These are phyloP conservation scores for Meliscaeva auricollis DNA, from an alignment of 2,888 invertebrate genomes.

Conservation along the genomic window DNA sequence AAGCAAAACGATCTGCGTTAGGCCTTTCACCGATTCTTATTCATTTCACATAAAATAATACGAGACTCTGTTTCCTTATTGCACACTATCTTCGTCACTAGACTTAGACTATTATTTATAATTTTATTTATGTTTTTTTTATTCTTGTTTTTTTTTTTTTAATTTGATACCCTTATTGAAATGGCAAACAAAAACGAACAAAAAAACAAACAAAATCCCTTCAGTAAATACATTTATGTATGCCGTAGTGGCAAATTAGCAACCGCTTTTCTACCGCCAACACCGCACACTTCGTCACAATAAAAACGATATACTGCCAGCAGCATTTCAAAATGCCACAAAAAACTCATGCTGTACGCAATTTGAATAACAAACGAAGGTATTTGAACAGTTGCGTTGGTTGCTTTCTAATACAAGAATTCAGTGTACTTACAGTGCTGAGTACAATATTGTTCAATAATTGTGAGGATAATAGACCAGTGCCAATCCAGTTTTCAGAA, in stretches of 20 bases:
- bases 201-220: slow-evolving; percentile 33
- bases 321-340: slow-evolving; percentile 47
- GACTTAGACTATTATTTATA: not conserved
- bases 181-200: slow-evolving; percentile 26
- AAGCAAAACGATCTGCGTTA: slow-evolving; percentile 11
- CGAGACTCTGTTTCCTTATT: slow-evolving; percentile 57
- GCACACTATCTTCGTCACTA: slow-evolving; percentile 28
- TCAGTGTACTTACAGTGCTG: not conserved
- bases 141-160: not conserved
- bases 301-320: slow-evolving; percentile 39
- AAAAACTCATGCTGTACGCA: slow-evolving; percentile 56
- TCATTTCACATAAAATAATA: slow-evolving; percentile 39
- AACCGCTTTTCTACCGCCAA: slow-evolving; percentile 38
- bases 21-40: slow-evolving; percentile 39
- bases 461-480: no score
- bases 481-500: no score
- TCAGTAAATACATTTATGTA: slow-evolving; percentile 27
- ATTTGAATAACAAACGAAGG: slow-evolving; percentile 63
- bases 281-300: slow-evolving; percentile 31
- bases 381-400: slow-evolving; percentile 50
- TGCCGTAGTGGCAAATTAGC: slow-evolving; percentile 50
- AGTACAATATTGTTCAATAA: not conserved
- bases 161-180: slow-evolving; percentile 32
- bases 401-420: slow-evolving; percentile 14
- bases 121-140: not conserved